Evolutionary conservation across 2,797 vertebrate genomes (phyloP), one percentile per base, ranked within the genome.

Genomic region (Lophotriccus pileatus): DNA sequence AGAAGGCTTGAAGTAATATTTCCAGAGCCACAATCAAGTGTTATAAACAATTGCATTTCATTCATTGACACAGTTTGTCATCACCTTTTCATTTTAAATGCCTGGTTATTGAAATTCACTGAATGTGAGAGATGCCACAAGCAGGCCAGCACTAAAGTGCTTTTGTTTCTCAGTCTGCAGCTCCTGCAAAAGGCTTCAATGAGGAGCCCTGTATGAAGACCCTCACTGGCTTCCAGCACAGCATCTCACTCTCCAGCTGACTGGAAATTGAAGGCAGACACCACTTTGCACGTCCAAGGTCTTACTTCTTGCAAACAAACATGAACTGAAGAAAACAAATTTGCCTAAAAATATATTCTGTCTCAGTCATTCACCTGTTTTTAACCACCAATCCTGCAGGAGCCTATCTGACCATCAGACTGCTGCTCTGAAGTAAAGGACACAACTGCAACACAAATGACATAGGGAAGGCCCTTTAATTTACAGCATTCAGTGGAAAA

Each of bases 11-110:
- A 32, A 77, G 90, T 95, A 93, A 93, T 95, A 69, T 91, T 96
- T 96, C 88, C 91, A 67, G 39, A 93, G 94, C 89, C 89, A 77
- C 89, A 89, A 79, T 94, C 66, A 55, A 94, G 88, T 90, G 90
- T 76, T 94, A 89, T 83, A 95, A 95, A 96, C 94, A 92, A 96
- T 93, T 84, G 41, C 74, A 67, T 72, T 89, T 44, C 58, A 89
- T 89, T 93, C 92, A 95, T 82, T 95, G 88, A 90, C 46, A 46
- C 90, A 92, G 68, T 94, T 94, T 93, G 96, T 95, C 95, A 96
- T 64, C 94, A 91, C 93, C 90, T 91, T 87, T 96, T 88, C 72
- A 88, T 86, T 91, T 95, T 69, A 63, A 76, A 67, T 53, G 88
- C 86, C 82, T 80, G 74, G 93, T 88, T 96, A 93, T 86, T 95